Evolutionary conservation across 2,888 invertebrate species (phyloP).

Genomic region (Stratiomys singularior): DNA sequence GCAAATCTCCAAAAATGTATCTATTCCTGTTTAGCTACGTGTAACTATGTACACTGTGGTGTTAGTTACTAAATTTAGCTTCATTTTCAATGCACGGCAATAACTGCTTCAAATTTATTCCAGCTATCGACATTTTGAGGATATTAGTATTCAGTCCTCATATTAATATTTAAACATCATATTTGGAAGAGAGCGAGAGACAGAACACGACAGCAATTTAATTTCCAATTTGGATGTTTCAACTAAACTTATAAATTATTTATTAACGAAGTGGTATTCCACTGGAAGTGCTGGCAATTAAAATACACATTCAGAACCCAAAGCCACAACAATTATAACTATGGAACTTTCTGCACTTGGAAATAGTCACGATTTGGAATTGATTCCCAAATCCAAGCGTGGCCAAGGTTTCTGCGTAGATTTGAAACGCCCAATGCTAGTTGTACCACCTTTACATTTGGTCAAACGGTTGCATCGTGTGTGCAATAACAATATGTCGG

Average conservation of each 20-base stretch:
- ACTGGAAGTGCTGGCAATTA: constrained; percentile 2
- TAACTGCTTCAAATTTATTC: too few relatives aligned
- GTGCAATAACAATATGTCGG: too few relatives aligned
- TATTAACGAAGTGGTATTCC: constrained; percentile 1
- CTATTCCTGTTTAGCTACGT: too few relatives aligned
- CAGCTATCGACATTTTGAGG: too few relatives aligned
- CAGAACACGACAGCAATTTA: constrained; percentile 5
- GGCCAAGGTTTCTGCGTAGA: neutral
- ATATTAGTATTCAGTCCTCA: neutral
- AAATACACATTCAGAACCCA: neutral
- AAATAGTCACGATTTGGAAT: neutral
- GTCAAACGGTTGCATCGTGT: too few relatives aligned
- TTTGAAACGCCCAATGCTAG: too few relatives aligned
- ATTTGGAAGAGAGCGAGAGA: neutral
- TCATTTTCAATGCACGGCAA: too few relatives aligned
- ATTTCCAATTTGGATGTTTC: constrained; percentile 14
- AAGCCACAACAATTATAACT: neutral
- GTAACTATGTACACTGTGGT: too few relatives aligned
- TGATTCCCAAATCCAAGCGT: neutral
- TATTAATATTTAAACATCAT: constrained; percentile 8
- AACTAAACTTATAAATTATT: constrained; percentile 4
- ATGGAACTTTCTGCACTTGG: neutral
- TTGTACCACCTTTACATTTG: too few relatives aligned
- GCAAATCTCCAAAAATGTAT: too few relatives aligned
- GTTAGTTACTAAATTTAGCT: too few relatives aligned